Base-by-base conservation (phyloP, 2,888 invertebrate genomes). In the Polydrusus tereticollis region DNA sequence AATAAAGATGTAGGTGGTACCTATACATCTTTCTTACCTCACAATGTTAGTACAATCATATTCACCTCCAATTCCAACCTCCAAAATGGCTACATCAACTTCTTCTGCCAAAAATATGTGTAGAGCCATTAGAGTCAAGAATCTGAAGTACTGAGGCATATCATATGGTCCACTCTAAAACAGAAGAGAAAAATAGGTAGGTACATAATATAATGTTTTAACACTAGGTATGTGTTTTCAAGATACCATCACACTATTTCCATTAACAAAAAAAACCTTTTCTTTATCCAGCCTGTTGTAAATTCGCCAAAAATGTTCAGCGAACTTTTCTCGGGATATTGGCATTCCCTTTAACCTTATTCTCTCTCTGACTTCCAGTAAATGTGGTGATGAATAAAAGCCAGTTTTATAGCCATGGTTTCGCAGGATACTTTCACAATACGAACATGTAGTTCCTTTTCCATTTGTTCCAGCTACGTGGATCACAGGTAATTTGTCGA, bases 401-500 rank as follows among this genome's bases (percentile, higher is more conserved):
- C 99, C 99, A 0, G 98, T 99, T 80, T 89, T 92, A 81, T 90
- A 91, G 1, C 97, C 97, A 82, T 94, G 92, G 21, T 90, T 87
- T 0, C 95, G 90, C 8, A 99, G 87, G 73, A 99, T 94, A 0
- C 93, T 91, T 85, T 99, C 99, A 76, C 93, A 91, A 85, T 95
- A 92, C 0, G 98, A 97, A 83, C 98, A 97, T 0, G 98, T 97
- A 16, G 97, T 97, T 20, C 95, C 96, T 90, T 99, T 99, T 62
- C 99, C 99, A 87, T 99, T 99, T 0, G 99, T 99, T 8, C 99
- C 99, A 72, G 96, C 91, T 5, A 99, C 92, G 87, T 99, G 99
- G 81, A 99, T 96, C 45, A 97, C 90, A 64, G 95, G 93, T 16
- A 98, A 83, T 64, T 88, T 86, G 79, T 94, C 92, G 66, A 97